Percentiles rank a stretch among this genome's conserved stretches.
These are phyloP conservation scores for Neofelis nebulosa DNA, from an alignment of 2,113 vertebrate species.

Conservation along the genomic window DNA sequence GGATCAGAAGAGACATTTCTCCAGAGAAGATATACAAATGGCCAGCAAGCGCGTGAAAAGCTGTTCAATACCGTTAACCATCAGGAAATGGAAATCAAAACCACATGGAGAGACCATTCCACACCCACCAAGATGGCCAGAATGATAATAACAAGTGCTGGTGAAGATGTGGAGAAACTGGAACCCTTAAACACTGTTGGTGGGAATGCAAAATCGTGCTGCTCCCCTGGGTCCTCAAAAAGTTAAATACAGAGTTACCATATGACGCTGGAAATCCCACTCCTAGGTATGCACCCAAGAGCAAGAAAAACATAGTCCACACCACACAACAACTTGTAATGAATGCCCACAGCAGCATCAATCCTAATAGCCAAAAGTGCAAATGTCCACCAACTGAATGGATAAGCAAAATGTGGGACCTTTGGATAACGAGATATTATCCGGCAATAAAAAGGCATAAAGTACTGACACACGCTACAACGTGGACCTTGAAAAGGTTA, in stretches of 20 bases:
- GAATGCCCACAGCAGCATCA: not conserved
- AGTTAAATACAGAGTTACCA: not conserved
- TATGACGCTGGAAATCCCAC: not conserved
- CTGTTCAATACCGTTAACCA: not conserved
- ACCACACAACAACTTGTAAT: not conserved
- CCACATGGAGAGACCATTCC: fast-evolving
- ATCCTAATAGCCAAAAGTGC: not conserved
- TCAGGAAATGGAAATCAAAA: not conserved
- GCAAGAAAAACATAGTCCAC: not conserved
- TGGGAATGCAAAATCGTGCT: not conserved
- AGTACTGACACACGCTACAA: no score
- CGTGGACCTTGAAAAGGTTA: not conserved
- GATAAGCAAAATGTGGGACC: not conserved
- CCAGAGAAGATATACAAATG: not conserved
- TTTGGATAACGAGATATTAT: not conserved
- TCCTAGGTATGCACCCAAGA: not conserved
- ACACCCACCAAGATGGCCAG: fast-evolving
- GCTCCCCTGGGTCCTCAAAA: not conserved
- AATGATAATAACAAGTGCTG: not conserved
- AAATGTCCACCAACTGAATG: not conserved
- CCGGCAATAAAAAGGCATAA: not conserved
- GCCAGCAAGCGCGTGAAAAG: not conserved
- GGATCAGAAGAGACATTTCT: not conserved
- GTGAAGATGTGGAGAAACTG: not conserved
- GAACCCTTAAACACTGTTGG: not conserved